A percentile compares a stretch with the other conserved stretches of the same genome.
phyloP scores from a whole-genome alignment of 2,797 vertebrate genomes.

The Mormyrops boulengeri region DNA sequence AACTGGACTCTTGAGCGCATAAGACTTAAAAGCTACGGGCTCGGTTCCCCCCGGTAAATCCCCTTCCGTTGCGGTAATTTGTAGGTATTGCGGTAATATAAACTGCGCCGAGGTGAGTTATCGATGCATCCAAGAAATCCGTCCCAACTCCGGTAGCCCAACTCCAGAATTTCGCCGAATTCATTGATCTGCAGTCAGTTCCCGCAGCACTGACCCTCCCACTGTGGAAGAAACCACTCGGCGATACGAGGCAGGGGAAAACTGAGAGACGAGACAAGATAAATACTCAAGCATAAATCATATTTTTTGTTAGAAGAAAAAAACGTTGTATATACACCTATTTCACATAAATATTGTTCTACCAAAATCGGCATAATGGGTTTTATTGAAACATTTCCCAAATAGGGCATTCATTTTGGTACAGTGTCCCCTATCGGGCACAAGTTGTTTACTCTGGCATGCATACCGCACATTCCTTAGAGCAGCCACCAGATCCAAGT shows the following conservation, averaged over 20 bases:
- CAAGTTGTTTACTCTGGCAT: conserved; percentile 34
- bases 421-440: conserved; percentile 1
- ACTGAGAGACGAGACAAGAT: background rate
- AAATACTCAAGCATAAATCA: background rate
- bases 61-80: conserved; percentile 16
- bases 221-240: conserved; percentile 56
- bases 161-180: conserved; percentile 56
- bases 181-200: conserved; percentile 68
- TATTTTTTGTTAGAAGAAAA: background rate
- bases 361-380: background rate
- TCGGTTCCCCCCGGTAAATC: conserved; percentile 8
- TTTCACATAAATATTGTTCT: background rate
- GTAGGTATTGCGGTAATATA: conserved; percentile 17
- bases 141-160: conserved; percentile 53
- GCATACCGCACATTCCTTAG: conserved; percentile 51
- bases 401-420: background rate
- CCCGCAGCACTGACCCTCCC: conserved; percentile 54
- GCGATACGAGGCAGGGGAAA: conserved; percentile 31
- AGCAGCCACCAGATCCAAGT: conserved; percentile 41
- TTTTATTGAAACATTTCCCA: background rate
- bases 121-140: conserved; percentile 42
- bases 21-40: conserved; percentile 27
- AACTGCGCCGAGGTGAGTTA: conserved; percentile 35
- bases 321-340: background rate
- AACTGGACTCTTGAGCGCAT: conserved; percentile 33